Base-by-base conservation (phyloP, 2,888 invertebrate species). In the Tanytarsus gracilentus region DNA sequence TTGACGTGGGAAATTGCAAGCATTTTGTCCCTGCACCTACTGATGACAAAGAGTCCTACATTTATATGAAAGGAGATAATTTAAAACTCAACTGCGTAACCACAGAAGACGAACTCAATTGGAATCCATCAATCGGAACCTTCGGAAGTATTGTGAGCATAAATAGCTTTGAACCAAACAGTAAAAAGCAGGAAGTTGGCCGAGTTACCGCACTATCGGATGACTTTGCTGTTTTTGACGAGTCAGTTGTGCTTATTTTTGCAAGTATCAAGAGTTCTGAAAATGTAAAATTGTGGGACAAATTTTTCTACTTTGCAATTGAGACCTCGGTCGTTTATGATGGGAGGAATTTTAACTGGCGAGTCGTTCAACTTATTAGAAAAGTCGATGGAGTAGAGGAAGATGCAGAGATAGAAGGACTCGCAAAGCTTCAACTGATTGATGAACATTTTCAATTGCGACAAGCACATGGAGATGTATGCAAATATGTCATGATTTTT, bases 81-180 rank as follows among this genome's bases (percentile, higher is more conserved):
- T 33, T 53, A n/a, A 11, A 21, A n/a, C 8, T 55, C 14, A 14
- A 55, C 8, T 55, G 55, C 16, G 18, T 55, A 5, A 55, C 40
- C 9, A 16, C 30, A n/a, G 40, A 55, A 26, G 55, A 55, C 16
- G 55, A 40, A 9, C 23, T 9, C 9, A 16, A 11, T 21, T 55
- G 39, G 39, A 27, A 40, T 40, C 55, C 25, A 9, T 14, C 21
- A 11, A 40, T 8, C 9, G 39, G 55, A 53, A 55, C 33, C 27
- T 21, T 50, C 23, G 53, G 53, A 11, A 36, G 21, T 16, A 51
- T 51, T 5, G 14, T 52, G 6, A 9, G 21, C 7, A 27, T 52
- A 1, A 27, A 30, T 8, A 8, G n/a, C 1, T 21, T 53, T 3
- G 2, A 5, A 27, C 55, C 55, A 39, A 40, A 39, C 3, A 5